Base-by-base conservation (phyloP, 2,797 vertebrate species). In the Bradypus variegatus region DNA sequence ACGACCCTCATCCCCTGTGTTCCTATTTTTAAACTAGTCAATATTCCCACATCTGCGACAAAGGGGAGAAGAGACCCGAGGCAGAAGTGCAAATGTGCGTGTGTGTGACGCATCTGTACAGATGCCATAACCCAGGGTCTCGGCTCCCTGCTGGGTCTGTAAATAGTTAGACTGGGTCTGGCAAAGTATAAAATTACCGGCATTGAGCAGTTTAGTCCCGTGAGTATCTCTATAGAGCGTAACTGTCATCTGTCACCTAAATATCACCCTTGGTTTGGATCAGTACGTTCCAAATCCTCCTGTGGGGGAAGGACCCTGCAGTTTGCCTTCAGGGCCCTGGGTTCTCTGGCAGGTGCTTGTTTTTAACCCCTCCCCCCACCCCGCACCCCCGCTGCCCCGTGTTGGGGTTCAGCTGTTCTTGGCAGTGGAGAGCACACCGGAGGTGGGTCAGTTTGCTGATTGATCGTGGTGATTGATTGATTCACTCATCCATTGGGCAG, bases 31-130 rank as follows among this genome's bases (percentile, higher is more conserved):
- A 2, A 27, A 14, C 41, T 27, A 45, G 86, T 69, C 21, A 8
- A n/a, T 21, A 12, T 2, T 23, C 87, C 48, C 29, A 5, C 12
- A 0, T n/a, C 73, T n/a, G 78, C 0, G 0, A 1, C 41, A 0
- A 10, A 25, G 14, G 36, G 41, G 25, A 8, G 3, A 23, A 1
- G 25, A 14, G 58, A 25, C 1, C 72, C 1, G 6, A 9, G 31
- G 45, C 53, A 21, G 36, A 27, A 23, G 2, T 1, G 2, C 1
- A 33, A 27, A 23, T 33, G 12, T 16, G 62, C 13, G 62, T 62
- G 18, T 62, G 25, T 27, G 8, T 25, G 23, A 29, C 8, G 2
- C 7, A 7, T 13, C 6, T 14, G 27, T 31, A 14, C 29, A 31
- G 3, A 27, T 64, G 10, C 29, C 62, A 64, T 31, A 31, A 64